Evolutionary conservation across 2,113 vertebrate species (phyloP).

Genomic region (Bettongia penicillata): DNA sequence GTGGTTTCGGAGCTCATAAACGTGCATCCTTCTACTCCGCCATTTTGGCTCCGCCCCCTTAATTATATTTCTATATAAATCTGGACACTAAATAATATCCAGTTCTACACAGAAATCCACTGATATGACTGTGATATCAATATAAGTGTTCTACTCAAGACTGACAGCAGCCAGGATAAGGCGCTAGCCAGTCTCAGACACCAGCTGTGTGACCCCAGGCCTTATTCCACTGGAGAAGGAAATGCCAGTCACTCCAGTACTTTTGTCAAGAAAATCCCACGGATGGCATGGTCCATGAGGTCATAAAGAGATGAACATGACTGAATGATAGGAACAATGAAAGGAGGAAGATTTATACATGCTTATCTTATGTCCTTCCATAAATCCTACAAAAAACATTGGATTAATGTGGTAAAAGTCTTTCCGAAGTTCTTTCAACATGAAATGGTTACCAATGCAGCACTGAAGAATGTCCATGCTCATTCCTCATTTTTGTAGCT

Average conservation of each 20-base stretch:
- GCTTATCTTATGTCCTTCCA: not conserved
- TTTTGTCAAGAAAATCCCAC: not conserved
- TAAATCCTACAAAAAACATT: not conserved
- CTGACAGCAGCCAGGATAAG: not conserved
- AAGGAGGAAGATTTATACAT: not conserved
- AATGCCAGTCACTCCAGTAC: not conserved
- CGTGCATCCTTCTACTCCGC: no score
- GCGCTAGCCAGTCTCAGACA: not conserved
- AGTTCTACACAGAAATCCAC: not conserved
- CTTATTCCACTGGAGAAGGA: not conserved
- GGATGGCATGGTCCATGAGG: not conserved
- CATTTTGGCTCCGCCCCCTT: no score
- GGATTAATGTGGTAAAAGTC: not conserved
- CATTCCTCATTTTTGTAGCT: not conserved
- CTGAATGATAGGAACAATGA: not conserved
- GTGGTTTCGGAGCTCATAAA: no score
- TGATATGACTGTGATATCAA: not conserved
- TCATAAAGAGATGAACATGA: not conserved
- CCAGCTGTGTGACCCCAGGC: not conserved
- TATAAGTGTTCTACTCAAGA: not conserved
- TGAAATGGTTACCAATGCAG: not conserved
- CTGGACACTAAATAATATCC: not conserved
- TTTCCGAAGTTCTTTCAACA: not conserved
- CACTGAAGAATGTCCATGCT: not conserved
- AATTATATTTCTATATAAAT: not conserved